Conservation (phyloP, 2,113 vertebrate genomes). For the Hippocampus guttulatus region DNA sequence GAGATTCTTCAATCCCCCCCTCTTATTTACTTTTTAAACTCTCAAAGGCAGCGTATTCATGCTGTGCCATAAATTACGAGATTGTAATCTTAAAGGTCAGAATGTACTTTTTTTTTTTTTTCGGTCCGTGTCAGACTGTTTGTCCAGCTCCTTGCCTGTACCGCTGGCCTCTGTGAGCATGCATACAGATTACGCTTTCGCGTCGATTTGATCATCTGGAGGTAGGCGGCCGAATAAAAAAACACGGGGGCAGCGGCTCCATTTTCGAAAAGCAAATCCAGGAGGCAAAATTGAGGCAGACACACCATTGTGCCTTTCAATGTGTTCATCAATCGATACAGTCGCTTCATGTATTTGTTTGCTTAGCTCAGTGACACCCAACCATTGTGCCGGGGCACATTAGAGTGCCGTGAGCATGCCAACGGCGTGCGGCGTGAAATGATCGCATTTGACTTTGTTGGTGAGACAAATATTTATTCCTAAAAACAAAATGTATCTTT, state of each 20-base stretch:
- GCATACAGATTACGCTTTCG: constrained; percentile 68
- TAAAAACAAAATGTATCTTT: no score
- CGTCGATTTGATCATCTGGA: constrained; percentile 32
- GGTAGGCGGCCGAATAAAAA: constrained; percentile 45
- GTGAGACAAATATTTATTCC: no score
- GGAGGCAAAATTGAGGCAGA: constrained; percentile 10
- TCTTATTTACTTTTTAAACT: constrained; percentile 55
- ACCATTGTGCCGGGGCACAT: no score
- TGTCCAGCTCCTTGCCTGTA: constrained; percentile 45
- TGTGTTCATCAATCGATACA: constrained; percentile 4
- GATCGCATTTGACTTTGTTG: no score
- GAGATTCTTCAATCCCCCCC: constrained; percentile 34
- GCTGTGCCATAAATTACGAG: constrained; percentile 65
- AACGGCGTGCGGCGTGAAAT: no score
- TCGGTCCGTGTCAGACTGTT: constrained; percentile 49
- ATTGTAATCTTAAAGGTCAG: constrained; percentile 47
- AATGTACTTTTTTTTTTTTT: constrained; percentile 38
- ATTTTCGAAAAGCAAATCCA: constrained; percentile 40
- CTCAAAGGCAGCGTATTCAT: constrained; percentile 51
- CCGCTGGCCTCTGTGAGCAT: constrained; percentile 59
- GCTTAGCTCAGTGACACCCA: no score
- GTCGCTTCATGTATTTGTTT: constrained; percentile 21
- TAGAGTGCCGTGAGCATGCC: no score
- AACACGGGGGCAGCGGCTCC: constrained; percentile 25
- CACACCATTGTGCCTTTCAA: constrained; percentile 16